phyloP scores from a whole-genome alignment of 1,140 invertebrate species.

The Drosophila grimshawi region DNA sequence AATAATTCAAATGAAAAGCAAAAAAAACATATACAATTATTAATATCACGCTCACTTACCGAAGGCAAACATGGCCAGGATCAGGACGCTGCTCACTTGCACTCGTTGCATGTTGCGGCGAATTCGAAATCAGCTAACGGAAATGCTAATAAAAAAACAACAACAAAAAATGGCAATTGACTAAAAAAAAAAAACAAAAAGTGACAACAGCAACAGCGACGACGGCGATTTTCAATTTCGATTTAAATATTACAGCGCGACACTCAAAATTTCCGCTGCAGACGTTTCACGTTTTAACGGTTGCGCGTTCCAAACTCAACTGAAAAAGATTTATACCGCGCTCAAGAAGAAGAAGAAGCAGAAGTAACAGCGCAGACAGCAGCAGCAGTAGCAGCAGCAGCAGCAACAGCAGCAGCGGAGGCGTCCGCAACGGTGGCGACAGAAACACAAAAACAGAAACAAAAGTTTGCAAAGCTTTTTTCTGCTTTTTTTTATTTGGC shows the following conservation, averaged over 20 bases:
- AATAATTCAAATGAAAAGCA: neutral
- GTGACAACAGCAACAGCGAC: conserved; percentile 7
- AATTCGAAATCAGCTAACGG: conserved; percentile 1
- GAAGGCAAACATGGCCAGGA: conserved; percentile 59
- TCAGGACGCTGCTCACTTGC: conserved; percentile 53
- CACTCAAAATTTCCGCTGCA: conserved; percentile 62
- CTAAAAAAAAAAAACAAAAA: conserved; percentile 12
- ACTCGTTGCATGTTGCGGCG: conserved; percentile 48
- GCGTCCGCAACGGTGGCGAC: conserved; percentile 22
- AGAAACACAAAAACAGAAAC: conserved; percentile 40
- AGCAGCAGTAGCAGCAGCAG: conserved; percentile 1
- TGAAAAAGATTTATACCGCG: conserved; percentile 81
- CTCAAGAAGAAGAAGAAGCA: conserved; percentile 75
- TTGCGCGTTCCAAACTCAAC: conserved; percentile 83
- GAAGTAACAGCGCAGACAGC: conserved; percentile 11
- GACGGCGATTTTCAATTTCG: conserved; percentile 13
- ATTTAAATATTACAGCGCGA: conserved; percentile 31
- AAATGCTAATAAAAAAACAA: neutral
- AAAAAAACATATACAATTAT: neutral
- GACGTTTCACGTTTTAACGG: conserved; percentile 74
- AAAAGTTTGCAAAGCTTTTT: conserved; percentile 79
- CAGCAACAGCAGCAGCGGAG: conserved; percentile 11
- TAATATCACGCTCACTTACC: conserved; percentile 54
- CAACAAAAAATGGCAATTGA: conserved; percentile 15
- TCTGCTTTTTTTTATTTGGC: conserved; percentile 16